Evolutionary conservation across 2,113 vertebrate genomes (phyloP).

Genomic region (Pteropus alecto): DNA sequence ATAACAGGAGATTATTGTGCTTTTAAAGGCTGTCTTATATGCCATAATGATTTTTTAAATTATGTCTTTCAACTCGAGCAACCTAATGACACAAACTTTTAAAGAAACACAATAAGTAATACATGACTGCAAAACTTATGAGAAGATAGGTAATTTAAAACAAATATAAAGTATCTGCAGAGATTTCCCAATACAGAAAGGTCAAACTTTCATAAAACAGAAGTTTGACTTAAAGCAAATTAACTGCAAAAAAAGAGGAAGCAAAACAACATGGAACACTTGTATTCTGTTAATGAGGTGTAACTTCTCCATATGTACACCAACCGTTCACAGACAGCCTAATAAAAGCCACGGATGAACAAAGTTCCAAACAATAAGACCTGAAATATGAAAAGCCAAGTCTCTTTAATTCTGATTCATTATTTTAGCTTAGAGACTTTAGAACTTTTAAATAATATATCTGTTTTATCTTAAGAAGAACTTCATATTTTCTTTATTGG

Average conservation of each 20-base stretch:
- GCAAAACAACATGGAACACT: slow-evolving; percentile 45
- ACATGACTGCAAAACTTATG: not conserved
- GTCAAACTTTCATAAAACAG: not conserved
- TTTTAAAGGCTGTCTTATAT: not conserved
- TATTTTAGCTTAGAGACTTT: not conserved
- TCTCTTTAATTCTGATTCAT: not conserved
- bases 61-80: not conserved
- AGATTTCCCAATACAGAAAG: slow-evolving; percentile 10
- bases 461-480: not conserved
- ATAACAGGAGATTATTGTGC: not conserved
- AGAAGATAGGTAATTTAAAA: not conserved
- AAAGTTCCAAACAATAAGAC: slow-evolving; percentile 22
- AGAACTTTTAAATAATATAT: slow-evolving; percentile 14
- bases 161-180: not conserved
- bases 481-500: not conserved
- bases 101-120: slow-evolving; percentile 11
- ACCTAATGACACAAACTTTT: not conserved
- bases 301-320: slow-evolving; percentile 47
- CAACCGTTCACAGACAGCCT: slow-evolving; percentile 47
- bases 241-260: slow-evolving; percentile 27
- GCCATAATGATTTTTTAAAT: not conserved
- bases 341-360: slow-evolving; percentile 10
- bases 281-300: slow-evolving; percentile 58
- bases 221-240: slow-evolving; percentile 40
- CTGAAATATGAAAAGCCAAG: not conserved